Conservation (phyloP, 2,888 invertebrate genomes). For the Omphaloscelis lunosa region DNA sequence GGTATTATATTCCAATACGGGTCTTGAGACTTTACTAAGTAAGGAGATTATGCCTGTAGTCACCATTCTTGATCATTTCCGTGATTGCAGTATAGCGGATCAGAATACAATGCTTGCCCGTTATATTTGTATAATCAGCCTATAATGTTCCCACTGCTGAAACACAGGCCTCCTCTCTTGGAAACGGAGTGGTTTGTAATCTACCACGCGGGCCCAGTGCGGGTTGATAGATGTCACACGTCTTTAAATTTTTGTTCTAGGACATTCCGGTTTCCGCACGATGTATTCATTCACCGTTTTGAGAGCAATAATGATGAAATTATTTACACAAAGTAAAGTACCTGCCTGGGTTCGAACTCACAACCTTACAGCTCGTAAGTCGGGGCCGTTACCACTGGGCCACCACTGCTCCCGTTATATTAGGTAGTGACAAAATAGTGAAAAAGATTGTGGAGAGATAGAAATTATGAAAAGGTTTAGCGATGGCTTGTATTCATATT, state of each 20-base stretch:
- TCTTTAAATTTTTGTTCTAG: no score
- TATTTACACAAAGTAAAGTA: no score
- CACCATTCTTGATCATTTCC: conserved; percentile 17
- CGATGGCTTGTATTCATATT: background rate
- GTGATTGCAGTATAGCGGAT: background rate
- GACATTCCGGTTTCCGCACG: no score
- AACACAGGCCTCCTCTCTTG: no score
- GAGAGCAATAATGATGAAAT: no score
- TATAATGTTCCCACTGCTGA: no score
- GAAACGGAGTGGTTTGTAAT: no score
- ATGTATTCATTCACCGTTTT: no score
- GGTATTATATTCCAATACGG: conserved; percentile 36
- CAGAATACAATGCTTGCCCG: background rate
- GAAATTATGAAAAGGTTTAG: background rate
- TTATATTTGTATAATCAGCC: background rate
- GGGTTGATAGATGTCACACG: no score
- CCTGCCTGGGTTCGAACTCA: no score
- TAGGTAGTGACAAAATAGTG: background rate
- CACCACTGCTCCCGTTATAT: background rate
- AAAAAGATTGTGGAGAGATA: background rate
- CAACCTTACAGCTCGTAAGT: no score
- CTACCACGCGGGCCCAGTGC: no score
- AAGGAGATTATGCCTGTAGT: conserved; percentile 8
- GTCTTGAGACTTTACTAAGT: conserved; percentile 25
- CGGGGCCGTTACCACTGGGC: background rate